Conservation (phyloP, 2,888 invertebrate genomes). For the Drosophila imparisetae region DNA sequence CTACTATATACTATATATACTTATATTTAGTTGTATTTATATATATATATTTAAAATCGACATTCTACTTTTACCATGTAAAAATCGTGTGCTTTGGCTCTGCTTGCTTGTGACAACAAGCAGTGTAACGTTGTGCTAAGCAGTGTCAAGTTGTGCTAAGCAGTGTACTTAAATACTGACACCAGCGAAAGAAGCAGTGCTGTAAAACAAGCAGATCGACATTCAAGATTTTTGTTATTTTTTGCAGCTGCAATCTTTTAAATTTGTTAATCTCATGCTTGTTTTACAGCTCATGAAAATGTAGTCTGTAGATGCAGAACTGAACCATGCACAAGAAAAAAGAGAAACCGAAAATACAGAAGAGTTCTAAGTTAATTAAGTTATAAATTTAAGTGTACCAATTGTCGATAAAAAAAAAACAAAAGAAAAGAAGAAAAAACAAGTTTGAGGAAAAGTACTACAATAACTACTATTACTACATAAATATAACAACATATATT, state of each 20-base stretch:
- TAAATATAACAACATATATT: constrained; percentile 28
- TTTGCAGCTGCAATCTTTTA: neutral
- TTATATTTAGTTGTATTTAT: constrained; percentile 28
- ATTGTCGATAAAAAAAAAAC: constrained; percentile 66
- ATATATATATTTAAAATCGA: constrained; percentile 22
- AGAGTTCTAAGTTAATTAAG: constrained; percentile 62
- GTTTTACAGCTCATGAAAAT: constrained; percentile 13
- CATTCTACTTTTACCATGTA: constrained; percentile 56
- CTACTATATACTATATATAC: constrained; percentile 11
- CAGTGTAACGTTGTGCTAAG: constrained; percentile 25
- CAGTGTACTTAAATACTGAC: constrained; percentile 37
- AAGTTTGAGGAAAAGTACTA: constrained; percentile 50
- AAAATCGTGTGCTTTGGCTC: constrained; percentile 45
- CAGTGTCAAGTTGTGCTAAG: constrained; percentile 23
- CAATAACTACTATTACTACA: constrained; percentile 66
- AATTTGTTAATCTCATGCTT: constrained; percentile 6
- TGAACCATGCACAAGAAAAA: constrained; percentile 41
- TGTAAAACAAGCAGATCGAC: constrained; percentile 7
- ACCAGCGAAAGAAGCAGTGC: neutral
- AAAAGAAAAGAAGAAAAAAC: constrained; percentile 2
- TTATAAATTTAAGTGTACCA: constrained; percentile 62
- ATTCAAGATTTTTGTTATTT: neutral
- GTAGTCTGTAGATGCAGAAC: constrained; percentile 43
- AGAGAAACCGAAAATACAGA: constrained; percentile 27
- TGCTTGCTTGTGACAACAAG: constrained; percentile 33